Conservation (phyloP, 2,888 invertebrate genomes). For the Tiliacea aurago region DNA sequence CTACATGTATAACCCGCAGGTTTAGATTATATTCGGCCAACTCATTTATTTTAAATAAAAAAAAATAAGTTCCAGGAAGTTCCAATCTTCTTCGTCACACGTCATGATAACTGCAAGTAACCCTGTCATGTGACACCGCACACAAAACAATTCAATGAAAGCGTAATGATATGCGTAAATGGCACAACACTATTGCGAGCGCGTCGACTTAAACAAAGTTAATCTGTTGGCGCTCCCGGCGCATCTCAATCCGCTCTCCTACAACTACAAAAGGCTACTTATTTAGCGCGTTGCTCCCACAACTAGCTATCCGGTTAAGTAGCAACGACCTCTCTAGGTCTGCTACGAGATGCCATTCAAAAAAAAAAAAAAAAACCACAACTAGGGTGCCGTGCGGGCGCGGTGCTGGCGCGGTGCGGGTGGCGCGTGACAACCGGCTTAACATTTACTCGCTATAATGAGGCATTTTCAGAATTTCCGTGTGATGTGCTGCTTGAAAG, state of each 20-base stretch:
- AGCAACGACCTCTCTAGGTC: too few species aligned
- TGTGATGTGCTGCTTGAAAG: conserved; percentile 5
- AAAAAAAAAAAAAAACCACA: too few species aligned
- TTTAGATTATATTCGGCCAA: neutral
- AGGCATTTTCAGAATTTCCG: conserved; percentile 18
- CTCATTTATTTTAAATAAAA: too few species aligned
- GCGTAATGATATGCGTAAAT: conserved; percentile 9
- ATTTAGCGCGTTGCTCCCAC: conserved; percentile 27
- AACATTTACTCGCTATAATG: conserved; percentile 11
- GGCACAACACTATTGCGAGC: conserved; percentile 8
- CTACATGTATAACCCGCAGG: neutral
- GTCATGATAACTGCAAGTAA: too few species aligned
- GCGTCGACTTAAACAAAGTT: conserved; percentile 22
- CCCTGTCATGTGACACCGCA: neutral
- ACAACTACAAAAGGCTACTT: conserved; percentile 42
- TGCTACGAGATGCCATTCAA: too few species aligned
- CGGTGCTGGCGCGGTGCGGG: neutral
- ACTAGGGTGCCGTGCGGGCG: too few species aligned
- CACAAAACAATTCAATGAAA: conserved; percentile 11
- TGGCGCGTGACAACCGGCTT: neutral
- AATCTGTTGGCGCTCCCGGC: conserved; percentile 15
- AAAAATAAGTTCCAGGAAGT: too few species aligned
- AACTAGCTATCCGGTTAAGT: too few species aligned
- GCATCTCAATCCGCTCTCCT: conserved; percentile 21
- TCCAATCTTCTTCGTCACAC: too few species aligned